Evolutionary conservation across 1,140 invertebrate species (phyloP), one percentile per base, ranked within the genome.

Genomic region (Lucilia sericata): DNA sequence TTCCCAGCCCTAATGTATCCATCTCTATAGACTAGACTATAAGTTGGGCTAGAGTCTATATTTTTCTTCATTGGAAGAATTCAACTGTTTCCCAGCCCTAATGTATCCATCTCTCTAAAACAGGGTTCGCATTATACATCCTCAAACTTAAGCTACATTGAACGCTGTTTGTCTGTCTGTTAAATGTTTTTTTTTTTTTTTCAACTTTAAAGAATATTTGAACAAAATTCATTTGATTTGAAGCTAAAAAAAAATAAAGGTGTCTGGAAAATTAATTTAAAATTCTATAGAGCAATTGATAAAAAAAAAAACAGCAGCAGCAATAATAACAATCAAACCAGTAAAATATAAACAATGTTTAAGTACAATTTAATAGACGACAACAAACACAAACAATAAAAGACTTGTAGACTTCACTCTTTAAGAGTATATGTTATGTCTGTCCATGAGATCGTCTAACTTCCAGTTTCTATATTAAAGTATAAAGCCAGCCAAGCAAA

Each of bases 181-280:
- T 42, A 42, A 21, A 14, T 42, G 10, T 5, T 42, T 76, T 36
- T 3, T 76, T 17, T n/a, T 76, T 17, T 42, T 76, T 2, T 76
- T 5, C 17, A 17, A 42, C 36, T 80, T 19, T 19, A 21, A 80
- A 80, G 76, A 80, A 80, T 80, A 80, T 80, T 80, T 80, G 19
- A 80, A 80, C 65, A 80, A 21, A 80, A 78, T 78, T 47, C 42
- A 42, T 42, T 47, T 17, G 74, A 36, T 78, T 42, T 78, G 36
- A 30, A 30, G 25, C 25, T 1, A 42, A 42, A 42, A 42, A 10
- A 19, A 49, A 80, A 80, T 80, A 80, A 80, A 80, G 76, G 76
- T 80, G 76, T 80, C 76, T 80, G 76, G 76, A 80, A 80, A 80
- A 34, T 80, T 80, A 47, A 80, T 80, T 80, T 51, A 80, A 80